These are phyloP conservation scores for Morone saxatilis DNA, from an alignment of 2,113 vertebrate genomes.

Conservation along the genomic window DNA sequence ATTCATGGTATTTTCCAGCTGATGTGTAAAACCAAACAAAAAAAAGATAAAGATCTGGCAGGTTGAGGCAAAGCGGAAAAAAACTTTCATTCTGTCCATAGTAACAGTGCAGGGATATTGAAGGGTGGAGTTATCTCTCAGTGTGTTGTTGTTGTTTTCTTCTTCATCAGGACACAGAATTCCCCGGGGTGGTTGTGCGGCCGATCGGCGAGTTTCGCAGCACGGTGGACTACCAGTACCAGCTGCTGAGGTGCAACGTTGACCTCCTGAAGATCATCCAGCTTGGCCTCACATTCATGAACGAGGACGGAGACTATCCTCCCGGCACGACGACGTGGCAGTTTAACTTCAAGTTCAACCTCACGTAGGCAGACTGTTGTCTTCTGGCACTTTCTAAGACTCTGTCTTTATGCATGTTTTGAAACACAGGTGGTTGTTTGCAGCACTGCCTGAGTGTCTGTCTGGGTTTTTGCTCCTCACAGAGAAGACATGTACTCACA, in stretches of 20 bases:
- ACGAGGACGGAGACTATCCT: slow-evolving; percentile 96
- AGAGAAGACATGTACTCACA: slow-evolving; percentile 99
- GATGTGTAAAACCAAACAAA: too few species aligned
- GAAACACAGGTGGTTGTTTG: neutral
- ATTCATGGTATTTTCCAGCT: too few species aligned
- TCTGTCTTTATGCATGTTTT: too few species aligned
- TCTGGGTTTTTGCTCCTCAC: slow-evolving; percentile 9
- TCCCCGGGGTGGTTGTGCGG: slow-evolving; percentile 96
- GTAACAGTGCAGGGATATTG: too few species aligned
- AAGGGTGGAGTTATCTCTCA: too few species aligned
- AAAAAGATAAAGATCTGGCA: neutral
- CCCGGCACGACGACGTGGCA: slow-evolving; percentile 97
- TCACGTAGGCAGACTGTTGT: slow-evolving; percentile 87
- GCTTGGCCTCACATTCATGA: slow-evolving; percentile 97
- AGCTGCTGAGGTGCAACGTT: slow-evolving; percentile 96
- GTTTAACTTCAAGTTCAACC: slow-evolving; percentile 99
- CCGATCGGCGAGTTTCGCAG: slow-evolving; percentile 98
- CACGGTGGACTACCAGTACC: slow-evolving; percentile 98
- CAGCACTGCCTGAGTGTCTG: neutral
- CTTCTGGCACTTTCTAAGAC: neutral
- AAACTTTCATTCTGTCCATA: too few species aligned
- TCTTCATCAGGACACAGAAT: slow-evolving; percentile 93
- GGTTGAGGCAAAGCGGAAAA: neutral
- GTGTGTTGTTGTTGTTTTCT: neutral
- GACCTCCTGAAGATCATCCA: slow-evolving; percentile 99